These are phyloP conservation scores for Sclerurus mexicanus DNA, from an alignment of 2,113 vertebrate species.

Conservation along the genomic window DNA sequence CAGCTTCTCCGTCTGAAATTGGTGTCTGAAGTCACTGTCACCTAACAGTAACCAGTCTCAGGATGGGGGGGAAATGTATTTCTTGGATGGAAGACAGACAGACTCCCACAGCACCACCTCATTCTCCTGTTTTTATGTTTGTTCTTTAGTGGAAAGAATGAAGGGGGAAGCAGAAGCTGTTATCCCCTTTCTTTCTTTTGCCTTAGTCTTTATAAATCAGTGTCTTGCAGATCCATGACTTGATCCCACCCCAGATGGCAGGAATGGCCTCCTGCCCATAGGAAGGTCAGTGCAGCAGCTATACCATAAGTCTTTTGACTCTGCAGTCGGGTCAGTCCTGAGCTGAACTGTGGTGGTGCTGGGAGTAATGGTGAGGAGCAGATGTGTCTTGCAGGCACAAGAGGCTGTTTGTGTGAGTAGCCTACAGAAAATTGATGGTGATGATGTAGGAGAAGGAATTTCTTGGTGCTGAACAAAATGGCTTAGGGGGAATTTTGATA, in stretches of 20 bases:
- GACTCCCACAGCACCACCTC: neutral
- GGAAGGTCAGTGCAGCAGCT: neutral
- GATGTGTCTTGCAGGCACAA: neutral
- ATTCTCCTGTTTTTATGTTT: neutral
- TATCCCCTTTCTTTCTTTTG: neutral
- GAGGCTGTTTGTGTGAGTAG: neutral
- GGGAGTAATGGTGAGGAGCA: neutral
- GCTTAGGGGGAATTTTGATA: neutral
- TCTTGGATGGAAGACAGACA: neutral
- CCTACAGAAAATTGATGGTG: neutral
- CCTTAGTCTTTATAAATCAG: neutral
- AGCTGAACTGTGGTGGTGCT: neutral
- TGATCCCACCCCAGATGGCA: neutral
- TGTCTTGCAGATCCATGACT: neutral
- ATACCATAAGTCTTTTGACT: neutral
- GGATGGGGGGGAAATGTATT: neutral
- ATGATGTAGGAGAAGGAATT: neutral
- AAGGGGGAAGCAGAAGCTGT: neutral
- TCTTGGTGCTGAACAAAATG: neutral
- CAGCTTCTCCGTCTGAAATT: neutral
- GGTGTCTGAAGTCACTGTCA: neutral
- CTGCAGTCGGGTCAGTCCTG: accelerated
- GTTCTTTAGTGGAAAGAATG: neutral
- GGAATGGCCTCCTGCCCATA: neutral
- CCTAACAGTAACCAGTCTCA: neutral